Percentiles rank a stretch among this genome's conserved stretches.
Conservation (phyloP, 2,888 invertebrate species). For the Sminthurinus aureus region DNA sequence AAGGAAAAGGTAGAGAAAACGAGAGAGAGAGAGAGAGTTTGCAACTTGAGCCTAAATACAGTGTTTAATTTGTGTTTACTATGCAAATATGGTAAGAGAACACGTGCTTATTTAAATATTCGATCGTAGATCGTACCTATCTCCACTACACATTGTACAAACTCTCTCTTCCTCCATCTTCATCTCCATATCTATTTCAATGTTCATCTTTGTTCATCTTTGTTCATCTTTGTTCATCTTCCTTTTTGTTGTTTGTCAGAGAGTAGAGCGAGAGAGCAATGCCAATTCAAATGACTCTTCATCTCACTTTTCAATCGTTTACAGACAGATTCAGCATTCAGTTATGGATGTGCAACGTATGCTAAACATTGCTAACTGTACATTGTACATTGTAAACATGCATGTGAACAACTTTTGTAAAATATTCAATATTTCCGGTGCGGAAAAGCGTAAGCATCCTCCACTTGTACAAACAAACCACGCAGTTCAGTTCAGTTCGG, state of each 20-base stretch:
- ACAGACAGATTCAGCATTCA: neutral
- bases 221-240: neutral
- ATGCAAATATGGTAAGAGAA: slow-evolving; percentile 16
- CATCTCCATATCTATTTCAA: neutral
- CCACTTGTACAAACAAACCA: too few relatives aligned
- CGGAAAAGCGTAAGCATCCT: slow-evolving; percentile 13
- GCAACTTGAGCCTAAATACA: slow-evolving; percentile 4
- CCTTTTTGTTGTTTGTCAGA: neutral
- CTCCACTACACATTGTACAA: neutral
- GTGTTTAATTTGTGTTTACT: slow-evolving; percentile 15
- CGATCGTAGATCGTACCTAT: neutral
- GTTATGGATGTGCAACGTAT: neutral
- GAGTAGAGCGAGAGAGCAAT: too few relatives aligned
- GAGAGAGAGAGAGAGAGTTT: slow-evolving; percentile 4
- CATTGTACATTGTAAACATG: too few relatives aligned
- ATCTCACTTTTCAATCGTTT: neutral
- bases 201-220: neutral
- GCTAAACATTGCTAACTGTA: neutral
- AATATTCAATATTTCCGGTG: slow-evolving; percentile 18
- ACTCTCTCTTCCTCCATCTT: neutral
- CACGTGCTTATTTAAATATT: slow-evolving; percentile 17
- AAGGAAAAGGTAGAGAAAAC: neutral
- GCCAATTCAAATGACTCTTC: neutral
- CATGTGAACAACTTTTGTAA: neutral
- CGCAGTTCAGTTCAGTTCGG: too few relatives aligned